Evolutionary conservation across 1,140 invertebrate species (phyloP), one percentile per base, ranked within the genome.

Genomic region (Ylistrum balloti): DNA sequence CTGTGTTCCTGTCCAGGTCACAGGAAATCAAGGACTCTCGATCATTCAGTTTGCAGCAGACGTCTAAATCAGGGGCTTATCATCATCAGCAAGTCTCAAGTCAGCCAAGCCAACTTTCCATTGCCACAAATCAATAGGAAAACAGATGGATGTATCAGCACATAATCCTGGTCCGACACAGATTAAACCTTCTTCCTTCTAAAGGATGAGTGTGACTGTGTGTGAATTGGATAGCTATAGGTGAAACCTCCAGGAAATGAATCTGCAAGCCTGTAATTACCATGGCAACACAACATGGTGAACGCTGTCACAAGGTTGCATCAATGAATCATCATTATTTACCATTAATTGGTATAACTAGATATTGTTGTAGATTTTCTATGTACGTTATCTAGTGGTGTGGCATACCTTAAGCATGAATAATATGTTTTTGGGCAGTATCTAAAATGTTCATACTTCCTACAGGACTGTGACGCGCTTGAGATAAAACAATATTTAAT

Each of bases 81-180:
- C 56, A 74, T 74, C n/a, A 48, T 48, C 45, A 48, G 9, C 56
- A 5, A 74, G 56, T 74, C 56, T 74, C 56, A 74, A 74, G 56
- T 74, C 56, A 74, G 5, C n/a, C 56, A n/a, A 74, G 56, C 56
- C 56, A 28, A 28, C 56, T 28, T 74, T 74, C 56, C 56, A 74
- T 74, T 74, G 22, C 56, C 56, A 74, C 56, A 74, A 74, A 74
- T 74, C 56, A 74, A 74, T 74, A 74, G 56, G 56, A 74, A 74
- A 74, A 74, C 56, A 74, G 56, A 74, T 74, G 56, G 56, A 74
- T 74, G 56, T 74, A 74, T 28, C 56, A 74, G 56, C 22, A 74
- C 56, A 74, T 74, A 74, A 74, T 28, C 56, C 22, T 1, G 22
- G 56, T 9, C 56, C 56, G 3, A 17, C 56, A 28, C 22, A 74